These are phyloP conservation scores for Epinephelus fuscoguttatus DNA, from an alignment of 2,113 vertebrate species.

Conservation along the genomic window DNA sequence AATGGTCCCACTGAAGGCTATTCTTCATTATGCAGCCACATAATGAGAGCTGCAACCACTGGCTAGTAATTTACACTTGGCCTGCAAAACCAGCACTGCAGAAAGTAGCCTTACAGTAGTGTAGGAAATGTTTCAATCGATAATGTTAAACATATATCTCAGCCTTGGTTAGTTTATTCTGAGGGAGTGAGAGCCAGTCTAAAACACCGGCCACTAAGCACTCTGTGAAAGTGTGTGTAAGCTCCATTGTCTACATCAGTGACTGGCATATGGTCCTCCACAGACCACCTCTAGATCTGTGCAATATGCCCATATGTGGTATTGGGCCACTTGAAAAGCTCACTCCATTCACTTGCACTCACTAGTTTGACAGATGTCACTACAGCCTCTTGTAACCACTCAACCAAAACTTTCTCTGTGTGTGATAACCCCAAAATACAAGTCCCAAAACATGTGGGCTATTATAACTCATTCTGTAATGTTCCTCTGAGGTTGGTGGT, in stretches of 20 bases:
- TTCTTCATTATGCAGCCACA: slow-evolving; percentile 32
- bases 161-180: slow-evolving; percentile 5
- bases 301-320: background rate
- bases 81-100: background rate
- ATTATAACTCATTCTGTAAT: background rate
- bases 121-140: background rate
- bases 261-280: background rate
- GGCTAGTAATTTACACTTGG: slow-evolving; percentile 5
- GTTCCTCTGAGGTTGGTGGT: background rate
- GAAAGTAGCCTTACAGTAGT: slow-evolving; percentile 8
- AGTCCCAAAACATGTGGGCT: background rate
- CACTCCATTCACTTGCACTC: background rate
- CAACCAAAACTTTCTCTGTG: background rate
- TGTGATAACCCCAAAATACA: background rate
- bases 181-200: background rate
- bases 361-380: background rate
- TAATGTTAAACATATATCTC: background rate
- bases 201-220: background rate
- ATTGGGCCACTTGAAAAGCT: background rate
- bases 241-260: background rate
- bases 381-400: background rate
- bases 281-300: background rate
- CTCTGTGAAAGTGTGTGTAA: background rate
- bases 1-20: slow-evolving; percentile 23
- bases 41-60: slow-evolving; percentile 1